These are phyloP conservation scores for Sinohyriopsis cumingii DNA, from an alignment of 2,888 invertebrate species.

Conservation along the genomic window DNA sequence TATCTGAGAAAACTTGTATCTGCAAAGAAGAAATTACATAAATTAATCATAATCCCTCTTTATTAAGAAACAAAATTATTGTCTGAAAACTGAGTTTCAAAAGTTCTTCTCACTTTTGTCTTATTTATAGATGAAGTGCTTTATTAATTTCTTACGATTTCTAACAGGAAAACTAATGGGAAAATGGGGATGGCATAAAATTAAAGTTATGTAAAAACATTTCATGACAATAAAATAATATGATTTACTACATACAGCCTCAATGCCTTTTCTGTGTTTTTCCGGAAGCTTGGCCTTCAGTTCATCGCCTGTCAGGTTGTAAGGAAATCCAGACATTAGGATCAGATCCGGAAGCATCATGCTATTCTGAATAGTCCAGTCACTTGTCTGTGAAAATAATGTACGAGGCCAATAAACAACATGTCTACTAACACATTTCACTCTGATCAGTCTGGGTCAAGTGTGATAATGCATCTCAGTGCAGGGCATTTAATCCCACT, in stretches of 20 bases:
- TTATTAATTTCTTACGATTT: no score
- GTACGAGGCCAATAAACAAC: no score
- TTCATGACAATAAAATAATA: no score
- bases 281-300: conserved; percentile 54
- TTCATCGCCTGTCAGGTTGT: conserved; percentile 46
- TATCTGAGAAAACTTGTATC: conserved; percentile 62
- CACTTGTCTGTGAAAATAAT: conserved; percentile 61
- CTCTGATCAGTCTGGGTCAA: no score
- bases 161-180: no score
- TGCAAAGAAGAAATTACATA: conserved; percentile 37
- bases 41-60: neutral
- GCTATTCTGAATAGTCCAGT: conserved; percentile 64
- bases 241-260: neutral
- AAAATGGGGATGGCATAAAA: no score
- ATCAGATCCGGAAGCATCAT: conserved; percentile 60
- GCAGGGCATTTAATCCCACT: no score
- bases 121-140: no score
- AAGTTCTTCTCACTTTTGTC: no score
- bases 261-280: conserved; percentile 39
- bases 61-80: neutral
- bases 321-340: conserved; percentile 69
- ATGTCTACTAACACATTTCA: neutral
- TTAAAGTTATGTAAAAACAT: no score
- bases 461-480: no score
- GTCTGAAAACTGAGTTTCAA: no score